Evolutionary conservation across 2,888 invertebrate genomes (phyloP).

Genomic region (Xiphydria camelus): DNA sequence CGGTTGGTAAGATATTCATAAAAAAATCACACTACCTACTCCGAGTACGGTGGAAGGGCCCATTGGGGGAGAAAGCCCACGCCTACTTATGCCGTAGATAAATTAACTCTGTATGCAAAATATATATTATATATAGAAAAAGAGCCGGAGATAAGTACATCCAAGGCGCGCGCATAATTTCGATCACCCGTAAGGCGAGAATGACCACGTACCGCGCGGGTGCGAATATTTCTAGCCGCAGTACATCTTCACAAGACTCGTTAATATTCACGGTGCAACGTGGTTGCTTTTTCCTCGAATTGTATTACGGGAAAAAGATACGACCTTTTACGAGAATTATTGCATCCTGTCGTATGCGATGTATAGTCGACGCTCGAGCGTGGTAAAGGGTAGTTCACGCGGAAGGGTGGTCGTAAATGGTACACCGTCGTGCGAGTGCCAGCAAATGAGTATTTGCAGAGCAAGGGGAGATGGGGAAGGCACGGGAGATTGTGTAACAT

Average conservation of each 20-base stretch:
- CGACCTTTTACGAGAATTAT: constrained; percentile 46
- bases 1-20: too few relatives aligned
- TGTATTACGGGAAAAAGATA: constrained; percentile 50
- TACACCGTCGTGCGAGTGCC: constrained; percentile 8
- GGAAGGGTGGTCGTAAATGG: constrained; percentile 8
- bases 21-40: too few relatives aligned
- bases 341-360: constrained; percentile 31
- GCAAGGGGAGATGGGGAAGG: too few relatives aligned
- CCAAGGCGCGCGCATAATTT: too few relatives aligned
- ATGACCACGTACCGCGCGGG: constrained; percentile 34
- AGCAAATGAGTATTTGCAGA: too few relatives aligned
- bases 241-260: constrained; percentile 35
- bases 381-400: not conserved
- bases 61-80: too few relatives aligned
- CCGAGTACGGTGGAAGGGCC: too few relatives aligned
- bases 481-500: too few relatives aligned
- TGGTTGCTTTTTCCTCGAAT: constrained; percentile 50
- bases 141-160: too few relatives aligned
- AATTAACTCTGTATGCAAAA: too few relatives aligned
- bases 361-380: not conserved
- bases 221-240: constrained; percentile 26
- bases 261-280: constrained; percentile 51
- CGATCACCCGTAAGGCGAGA: constrained; percentile 16
- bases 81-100: too few relatives aligned
- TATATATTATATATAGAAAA: too few relatives aligned